A percentile compares a stretch with the other conserved stretches of the same genome.
These are phyloP conservation scores for Musca domestica DNA, from an alignment of 1,140 invertebrate species.

Conservation along the genomic window DNA sequence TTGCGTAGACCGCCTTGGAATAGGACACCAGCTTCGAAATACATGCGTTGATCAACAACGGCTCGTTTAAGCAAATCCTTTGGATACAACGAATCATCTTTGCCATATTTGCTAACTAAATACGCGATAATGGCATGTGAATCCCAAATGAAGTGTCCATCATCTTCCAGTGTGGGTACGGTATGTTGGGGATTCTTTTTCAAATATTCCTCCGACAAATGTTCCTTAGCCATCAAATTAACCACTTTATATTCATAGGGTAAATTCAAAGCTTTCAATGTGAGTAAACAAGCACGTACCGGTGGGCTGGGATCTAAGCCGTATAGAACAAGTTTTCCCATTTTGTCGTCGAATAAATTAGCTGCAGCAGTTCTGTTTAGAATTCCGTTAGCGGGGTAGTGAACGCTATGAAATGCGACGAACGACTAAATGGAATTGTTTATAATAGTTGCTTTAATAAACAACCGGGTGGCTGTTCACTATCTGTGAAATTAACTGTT, in stretches of 20 bases:
- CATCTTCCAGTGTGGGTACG: constrained; percentile 43
- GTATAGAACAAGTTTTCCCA: constrained; percentile 53
- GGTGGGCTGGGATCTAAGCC: constrained; percentile 55
- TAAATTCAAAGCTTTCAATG: constrained; percentile 39
- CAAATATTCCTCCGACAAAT: constrained; percentile 63
- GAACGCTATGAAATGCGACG: too few relatives aligned
- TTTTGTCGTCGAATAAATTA: constrained; percentile 21
- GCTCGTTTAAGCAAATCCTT: constrained; percentile 57
- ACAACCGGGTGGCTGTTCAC: too few relatives aligned
- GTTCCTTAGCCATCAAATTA: constrained; percentile 62
- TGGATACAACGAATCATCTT: constrained; percentile 59
- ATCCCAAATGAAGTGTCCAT: constrained; percentile 32
- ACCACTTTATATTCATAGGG: constrained; percentile 55
- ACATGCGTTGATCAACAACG: constrained; percentile 58
- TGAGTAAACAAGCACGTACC: constrained; percentile 53
- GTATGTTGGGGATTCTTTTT: constrained; percentile 53
- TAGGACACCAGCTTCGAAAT: constrained; percentile 63
- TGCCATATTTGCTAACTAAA: constrained; percentile 59
- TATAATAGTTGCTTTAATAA: too few relatives aligned
- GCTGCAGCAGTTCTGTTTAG: too few relatives aligned
- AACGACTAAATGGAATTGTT: too few relatives aligned
- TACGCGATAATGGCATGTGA: constrained; percentile 57
- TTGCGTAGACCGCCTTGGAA: constrained; percentile 57
- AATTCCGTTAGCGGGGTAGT: too few relatives aligned
- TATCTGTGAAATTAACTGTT: too few relatives aligned